Percentiles rank a stretch among this genome's conserved stretches.
Conservation (phyloP, 2,113 vertebrate genomes). For the Sebastes fasciatus region DNA sequence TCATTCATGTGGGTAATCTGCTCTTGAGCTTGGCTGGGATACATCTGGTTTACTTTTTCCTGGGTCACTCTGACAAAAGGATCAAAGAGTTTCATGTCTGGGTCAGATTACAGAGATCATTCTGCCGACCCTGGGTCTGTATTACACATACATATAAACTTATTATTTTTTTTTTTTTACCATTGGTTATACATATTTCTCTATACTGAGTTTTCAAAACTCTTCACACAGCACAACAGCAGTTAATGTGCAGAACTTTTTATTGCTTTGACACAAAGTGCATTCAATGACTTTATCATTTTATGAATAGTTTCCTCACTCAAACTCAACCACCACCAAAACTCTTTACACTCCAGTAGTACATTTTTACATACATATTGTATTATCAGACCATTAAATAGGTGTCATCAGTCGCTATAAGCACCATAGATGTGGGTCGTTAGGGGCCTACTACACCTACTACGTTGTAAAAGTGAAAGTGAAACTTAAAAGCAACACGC, state of each 20-base stretch:
- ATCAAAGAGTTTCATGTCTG: background rate
- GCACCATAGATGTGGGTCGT: too few relatives aligned
- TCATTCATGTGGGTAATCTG: conserved; percentile 14
- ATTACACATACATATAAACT: background rate
- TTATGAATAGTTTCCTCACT: background rate
- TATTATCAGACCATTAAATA: too few relatives aligned
- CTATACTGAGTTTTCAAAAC: background rate
- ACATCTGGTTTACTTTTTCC: conserved; percentile 25
- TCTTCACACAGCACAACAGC: background rate
- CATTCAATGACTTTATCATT: background rate
- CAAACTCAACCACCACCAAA: background rate
- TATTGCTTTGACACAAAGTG: background rate
- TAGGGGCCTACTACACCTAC: too few relatives aligned
- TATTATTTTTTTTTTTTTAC: too few relatives aligned
- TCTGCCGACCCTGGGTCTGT: background rate
- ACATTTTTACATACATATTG: too few relatives aligned
- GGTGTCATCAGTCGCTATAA: too few relatives aligned
- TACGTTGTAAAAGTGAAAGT: too few relatives aligned
- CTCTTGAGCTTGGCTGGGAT: background rate
- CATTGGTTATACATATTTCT: too few relatives aligned
- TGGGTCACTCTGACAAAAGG: background rate
- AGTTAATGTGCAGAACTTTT: background rate
- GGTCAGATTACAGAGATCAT: background rate
- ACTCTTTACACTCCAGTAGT: background rate
- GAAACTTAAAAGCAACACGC: too few relatives aligned